phyloP scores from a whole-genome alignment of 2,888 invertebrate species.

The Parnassius apollo region DNA sequence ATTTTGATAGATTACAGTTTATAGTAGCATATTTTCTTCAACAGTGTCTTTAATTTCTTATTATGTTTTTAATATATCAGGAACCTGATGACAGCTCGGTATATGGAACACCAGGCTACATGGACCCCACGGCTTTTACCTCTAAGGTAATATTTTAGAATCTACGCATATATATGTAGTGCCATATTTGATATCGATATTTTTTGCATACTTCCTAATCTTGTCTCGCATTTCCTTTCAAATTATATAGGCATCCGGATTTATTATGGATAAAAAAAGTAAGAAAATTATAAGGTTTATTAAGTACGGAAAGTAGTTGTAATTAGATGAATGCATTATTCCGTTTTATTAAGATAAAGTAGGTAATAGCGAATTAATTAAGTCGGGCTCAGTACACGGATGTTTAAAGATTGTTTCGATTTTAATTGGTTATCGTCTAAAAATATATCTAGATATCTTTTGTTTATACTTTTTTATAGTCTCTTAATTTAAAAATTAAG shows the following conservation, averaged over 20 bases:
- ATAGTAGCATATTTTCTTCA: neutral
- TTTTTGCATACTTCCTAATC: conserved; percentile 2
- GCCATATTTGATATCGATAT: neutral
- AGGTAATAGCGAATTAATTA: no score
- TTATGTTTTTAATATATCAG: conserved; percentile 50
- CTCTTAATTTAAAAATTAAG: no score
- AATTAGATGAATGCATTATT: no score
- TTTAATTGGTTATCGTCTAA: no score
- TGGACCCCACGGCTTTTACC: conserved; percentile 89
- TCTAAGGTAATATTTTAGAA: conserved; percentile 80
- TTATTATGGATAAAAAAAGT: neutral
- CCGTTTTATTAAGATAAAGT: no score
- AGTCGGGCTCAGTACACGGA: no score
- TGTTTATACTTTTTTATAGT: no score
- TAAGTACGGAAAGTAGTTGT: no score
- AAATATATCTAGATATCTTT: no score
- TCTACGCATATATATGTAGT: no score
- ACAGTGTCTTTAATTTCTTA: neutral
- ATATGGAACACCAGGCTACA: conserved; percentile 88
- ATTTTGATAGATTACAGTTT: neutral
- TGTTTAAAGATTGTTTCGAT: no score
- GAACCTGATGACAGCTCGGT: conserved; percentile 85
- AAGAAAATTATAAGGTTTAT: neutral
- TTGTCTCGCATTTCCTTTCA: neutral
- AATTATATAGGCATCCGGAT: neutral